A percentile compares a stretch with the other conserved stretches of the same genome.
phyloP scores from a whole-genome alignment of 2,888 invertebrate species.

The Drosophila paranaensis region DNA sequence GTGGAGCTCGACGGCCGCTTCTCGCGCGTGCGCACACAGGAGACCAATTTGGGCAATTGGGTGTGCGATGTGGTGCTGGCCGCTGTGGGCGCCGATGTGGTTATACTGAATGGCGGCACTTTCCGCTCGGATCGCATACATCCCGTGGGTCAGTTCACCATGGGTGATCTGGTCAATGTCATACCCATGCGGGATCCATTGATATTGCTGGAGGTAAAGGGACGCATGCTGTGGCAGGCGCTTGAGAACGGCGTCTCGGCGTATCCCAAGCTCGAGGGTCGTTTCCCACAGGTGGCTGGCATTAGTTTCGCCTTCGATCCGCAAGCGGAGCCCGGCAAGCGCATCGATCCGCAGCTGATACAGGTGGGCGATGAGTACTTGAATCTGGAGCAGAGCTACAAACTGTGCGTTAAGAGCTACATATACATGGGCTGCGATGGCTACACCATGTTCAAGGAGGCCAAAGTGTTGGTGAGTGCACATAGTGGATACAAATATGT shows the following conservation, averaged over 20 bases:
- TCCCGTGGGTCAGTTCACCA: conserved; percentile 92
- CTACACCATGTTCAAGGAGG: conserved; percentile 91
- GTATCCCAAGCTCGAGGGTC: conserved; percentile 94
- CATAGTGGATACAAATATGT: background rate
- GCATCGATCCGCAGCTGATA: conserved; percentile 90
- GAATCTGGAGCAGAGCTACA: conserved; percentile 89
- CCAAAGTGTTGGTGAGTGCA: conserved; percentile 89
- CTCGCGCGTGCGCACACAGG: conserved; percentile 90
- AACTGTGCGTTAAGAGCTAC: conserved; percentile 93
- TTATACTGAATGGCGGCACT: conserved; percentile 91
- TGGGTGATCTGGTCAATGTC: conserved; percentile 92
- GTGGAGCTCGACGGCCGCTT: conserved; percentile 96
- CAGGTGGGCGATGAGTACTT: conserved; percentile 94
- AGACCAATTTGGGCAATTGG: conserved; percentile 96
- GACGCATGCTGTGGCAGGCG: conserved; percentile 88
- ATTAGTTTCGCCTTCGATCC: conserved; percentile 92
- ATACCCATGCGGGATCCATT: conserved; percentile 94
- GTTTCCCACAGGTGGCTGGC: conserved; percentile 94
- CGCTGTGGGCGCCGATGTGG: conserved; percentile 93
- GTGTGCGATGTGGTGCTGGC: conserved; percentile 93
- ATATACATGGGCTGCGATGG: conserved; percentile 93
- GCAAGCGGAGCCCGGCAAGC: conserved; percentile 88
- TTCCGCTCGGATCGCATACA: conserved; percentile 86
- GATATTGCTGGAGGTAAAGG: conserved; percentile 90
- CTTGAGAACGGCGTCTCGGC: conserved; percentile 94